Evolutionary conservation across 2,888 invertebrate species (phyloP).

Genomic region (Gymnosoma rotundatum): DNA sequence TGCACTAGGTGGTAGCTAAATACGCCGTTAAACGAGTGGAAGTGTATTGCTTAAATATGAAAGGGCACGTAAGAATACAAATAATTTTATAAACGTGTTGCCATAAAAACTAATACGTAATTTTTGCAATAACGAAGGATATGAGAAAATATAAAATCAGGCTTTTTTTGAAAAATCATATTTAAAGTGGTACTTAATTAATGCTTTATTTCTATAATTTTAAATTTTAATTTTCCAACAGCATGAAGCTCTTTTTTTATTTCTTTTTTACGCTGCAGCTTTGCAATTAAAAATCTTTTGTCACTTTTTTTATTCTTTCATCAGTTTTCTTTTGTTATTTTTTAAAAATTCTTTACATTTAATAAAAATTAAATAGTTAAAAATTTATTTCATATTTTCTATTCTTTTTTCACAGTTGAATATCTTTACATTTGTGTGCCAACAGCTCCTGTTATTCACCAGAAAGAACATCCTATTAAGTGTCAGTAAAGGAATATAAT

Average conservation of each 20-base stretch:
- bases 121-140: too few relatives aligned
- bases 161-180: too few relatives aligned
- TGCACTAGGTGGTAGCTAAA: neutral
- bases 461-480: neutral
- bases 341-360: slow-evolving; percentile 41
- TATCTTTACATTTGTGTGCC: neutral
- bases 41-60: neutral
- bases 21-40: neutral
- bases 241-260: too few relatives aligned
- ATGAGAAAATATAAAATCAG: too few relatives aligned
- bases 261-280: too few relatives aligned
- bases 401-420: neutral
- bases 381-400: slow-evolving; percentile 24
- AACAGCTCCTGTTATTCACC: slow-evolving; percentile 23
- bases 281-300: neutral
- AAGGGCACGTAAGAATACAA: neutral
- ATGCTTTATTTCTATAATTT: too few relatives aligned
- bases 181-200: too few relatives aligned
- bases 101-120: neutral
- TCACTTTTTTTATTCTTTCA: neutral
- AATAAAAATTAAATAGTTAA: slow-evolving; percentile 58
- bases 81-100: neutral
- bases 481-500: neutral
- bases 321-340: slow-evolving; percentile 8
- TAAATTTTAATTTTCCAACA: too few relatives aligned